phyloP scores from a whole-genome alignment of 2,888 invertebrate species.

The Dicyrtoma fusca region DNA sequence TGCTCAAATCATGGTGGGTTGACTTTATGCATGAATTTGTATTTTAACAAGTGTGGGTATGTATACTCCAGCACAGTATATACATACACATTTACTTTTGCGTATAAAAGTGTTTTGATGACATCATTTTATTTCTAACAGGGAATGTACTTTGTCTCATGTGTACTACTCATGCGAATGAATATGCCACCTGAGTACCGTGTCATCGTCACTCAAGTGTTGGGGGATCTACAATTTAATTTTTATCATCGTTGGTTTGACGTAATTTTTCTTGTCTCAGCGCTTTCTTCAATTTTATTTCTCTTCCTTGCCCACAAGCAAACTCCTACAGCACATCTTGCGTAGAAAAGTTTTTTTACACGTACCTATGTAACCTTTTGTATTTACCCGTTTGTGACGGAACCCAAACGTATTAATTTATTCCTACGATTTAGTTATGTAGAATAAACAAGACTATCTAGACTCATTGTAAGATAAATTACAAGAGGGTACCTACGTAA shows the following conservation, averaged over 20 bases:
- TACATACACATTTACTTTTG: no score
- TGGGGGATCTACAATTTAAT: constrained; percentile 96
- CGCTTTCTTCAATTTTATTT: constrained; percentile 91
- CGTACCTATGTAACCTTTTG: no score
- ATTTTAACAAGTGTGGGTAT: no score
- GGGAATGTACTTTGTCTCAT: constrained; percentile 99
- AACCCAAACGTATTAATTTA: no score
- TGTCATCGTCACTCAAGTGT: constrained; percentile 85
- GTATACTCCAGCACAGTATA: no score
- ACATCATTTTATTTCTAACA: constrained; percentile 59
- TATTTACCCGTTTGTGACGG: no score
- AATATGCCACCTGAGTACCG: constrained; percentile 98
- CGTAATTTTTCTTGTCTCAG: constrained; percentile 96
- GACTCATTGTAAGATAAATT: no score
- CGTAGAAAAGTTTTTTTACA: constrained; percentile 31
- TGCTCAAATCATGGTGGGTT: constrained; percentile 91
- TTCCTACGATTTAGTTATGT: no score
- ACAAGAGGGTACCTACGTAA: no score
- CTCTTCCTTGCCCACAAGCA: constrained; percentile 94
- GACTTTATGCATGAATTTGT: background rate
- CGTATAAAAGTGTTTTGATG: background rate
- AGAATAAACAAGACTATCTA: no score
- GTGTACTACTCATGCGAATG: constrained; percentile 96
- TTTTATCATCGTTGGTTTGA: constrained; percentile 99
- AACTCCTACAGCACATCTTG: constrained; percentile 61